Conservation (phyloP, 2,888 invertebrate genomes). For the Macaria liturata region DNA sequence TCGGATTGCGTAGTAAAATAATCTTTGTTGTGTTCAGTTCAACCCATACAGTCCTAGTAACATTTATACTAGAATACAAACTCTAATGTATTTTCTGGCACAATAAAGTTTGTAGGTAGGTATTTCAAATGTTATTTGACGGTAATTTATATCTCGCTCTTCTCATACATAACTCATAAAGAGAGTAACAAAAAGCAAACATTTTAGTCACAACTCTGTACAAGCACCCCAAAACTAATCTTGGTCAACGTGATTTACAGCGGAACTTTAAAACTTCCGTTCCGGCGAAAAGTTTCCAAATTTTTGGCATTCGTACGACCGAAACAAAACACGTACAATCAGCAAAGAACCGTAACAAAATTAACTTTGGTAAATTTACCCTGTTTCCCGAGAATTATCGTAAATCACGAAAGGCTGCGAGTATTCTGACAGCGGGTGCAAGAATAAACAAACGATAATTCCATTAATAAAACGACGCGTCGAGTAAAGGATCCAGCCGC, state of each 20-base stretch:
- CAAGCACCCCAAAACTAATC: slow-evolving; percentile 23
- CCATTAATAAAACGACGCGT: slow-evolving; percentile 41
- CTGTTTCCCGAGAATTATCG: slow-evolving; percentile 40
- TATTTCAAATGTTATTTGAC: too few species aligned
- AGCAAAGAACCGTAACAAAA: slow-evolving; percentile 38
- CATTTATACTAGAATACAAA: too few species aligned
- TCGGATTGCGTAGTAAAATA: too few species aligned
- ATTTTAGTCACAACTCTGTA: slow-evolving; percentile 10
- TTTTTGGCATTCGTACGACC: slow-evolving; percentile 30
- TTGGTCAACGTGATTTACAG: slow-evolving; percentile 30
- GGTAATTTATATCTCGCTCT: not conserved
- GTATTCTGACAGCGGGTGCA: slow-evolving; percentile 40
- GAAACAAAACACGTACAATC: slow-evolving; percentile 43
- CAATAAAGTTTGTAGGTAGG: too few species aligned
- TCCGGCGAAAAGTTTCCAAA: slow-evolving; percentile 26
- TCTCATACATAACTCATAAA: slow-evolving; percentile 6
- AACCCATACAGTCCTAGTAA: too few species aligned
- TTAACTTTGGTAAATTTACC: slow-evolving; percentile 37
- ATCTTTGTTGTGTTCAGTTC: too few species aligned
- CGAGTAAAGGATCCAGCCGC: slow-evolving; percentile 14
- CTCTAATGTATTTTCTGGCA: too few species aligned
- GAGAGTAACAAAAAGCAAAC: slow-evolving; percentile 4
- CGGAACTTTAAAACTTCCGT: slow-evolving; percentile 29
- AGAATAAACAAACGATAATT: slow-evolving; percentile 50
- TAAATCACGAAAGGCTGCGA: slow-evolving; percentile 49